Conservation (phyloP, 2,797 vertebrate genomes). For the Phaenicophaeus curvirostris region DNA sequence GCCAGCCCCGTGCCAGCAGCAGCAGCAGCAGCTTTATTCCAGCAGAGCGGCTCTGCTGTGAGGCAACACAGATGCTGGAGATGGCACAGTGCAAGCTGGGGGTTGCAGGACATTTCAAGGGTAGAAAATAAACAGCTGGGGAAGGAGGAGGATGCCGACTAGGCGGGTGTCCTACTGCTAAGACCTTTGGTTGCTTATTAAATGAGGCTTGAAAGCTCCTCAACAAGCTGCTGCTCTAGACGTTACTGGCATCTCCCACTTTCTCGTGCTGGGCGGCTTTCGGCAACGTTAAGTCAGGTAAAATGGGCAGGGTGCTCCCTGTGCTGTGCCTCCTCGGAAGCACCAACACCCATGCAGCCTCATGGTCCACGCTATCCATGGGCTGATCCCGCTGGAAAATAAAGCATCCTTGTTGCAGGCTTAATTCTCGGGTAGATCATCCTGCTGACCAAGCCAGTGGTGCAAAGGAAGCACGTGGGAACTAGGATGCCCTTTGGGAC, state of each 20-base stretch:
- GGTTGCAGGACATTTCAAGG: constrained; percentile 56
- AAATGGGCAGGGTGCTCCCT: neutral
- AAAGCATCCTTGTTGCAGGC: neutral
- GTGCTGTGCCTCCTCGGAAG: neutral
- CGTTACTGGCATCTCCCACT: neutral
- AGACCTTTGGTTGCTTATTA: constrained; percentile 48
- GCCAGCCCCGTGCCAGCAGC: neutral
- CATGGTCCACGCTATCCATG: fast-evolving
- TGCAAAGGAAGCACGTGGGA: neutral
- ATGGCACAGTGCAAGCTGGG: constrained; percentile 4
- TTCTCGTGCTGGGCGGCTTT: fast-evolving
- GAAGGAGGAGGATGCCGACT: constrained; percentile 49
- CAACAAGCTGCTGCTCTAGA: neutral
- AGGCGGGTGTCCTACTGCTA: neutral
- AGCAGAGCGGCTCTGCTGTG: neutral
- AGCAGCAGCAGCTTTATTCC: neutral
- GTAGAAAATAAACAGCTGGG: constrained; percentile 50
- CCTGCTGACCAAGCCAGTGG: neutral
- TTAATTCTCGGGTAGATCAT: neutral
- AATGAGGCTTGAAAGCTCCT: constrained; percentile 34
- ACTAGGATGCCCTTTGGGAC: neutral
- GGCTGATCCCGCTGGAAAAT: neutral
- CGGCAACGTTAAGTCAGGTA: fast-evolving
- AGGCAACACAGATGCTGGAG: constrained; percentile 13
- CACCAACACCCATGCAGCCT: neutral